Evolutionary conservation across 2,113 vertebrate genomes (phyloP).

Genomic region (Melanostigma gelatinosum): DNA sequence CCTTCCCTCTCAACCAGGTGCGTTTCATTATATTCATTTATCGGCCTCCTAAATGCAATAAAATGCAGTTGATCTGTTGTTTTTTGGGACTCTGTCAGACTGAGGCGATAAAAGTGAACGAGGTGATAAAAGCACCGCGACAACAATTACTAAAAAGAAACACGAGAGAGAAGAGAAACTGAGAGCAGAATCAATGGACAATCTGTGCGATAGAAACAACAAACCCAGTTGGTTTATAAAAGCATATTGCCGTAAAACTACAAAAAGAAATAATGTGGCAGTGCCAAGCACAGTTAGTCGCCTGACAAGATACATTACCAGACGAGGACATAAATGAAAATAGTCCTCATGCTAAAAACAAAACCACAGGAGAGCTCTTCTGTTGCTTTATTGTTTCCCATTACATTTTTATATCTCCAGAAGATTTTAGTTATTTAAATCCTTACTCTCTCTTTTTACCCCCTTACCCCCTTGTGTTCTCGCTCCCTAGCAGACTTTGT

Average conservation of each 20-base stretch:
- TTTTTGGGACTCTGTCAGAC: constrained; percentile 22
- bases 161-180: constrained; percentile 1
- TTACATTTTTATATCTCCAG: constrained; percentile 44
- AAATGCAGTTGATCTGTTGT: constrained; percentile 17
- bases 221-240: constrained; percentile 38
- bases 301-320: constrained; percentile 25
- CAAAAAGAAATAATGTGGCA: constrained; percentile 11
- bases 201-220: constrained; percentile 34
- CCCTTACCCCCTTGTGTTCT: background rate
- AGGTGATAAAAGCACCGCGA: constrained; percentile 9
- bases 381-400: constrained; percentile 41
- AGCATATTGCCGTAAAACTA: constrained; percentile 8
- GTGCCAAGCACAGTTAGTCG: constrained; percentile 12
- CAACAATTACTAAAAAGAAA: constrained; percentile 34
- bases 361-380: constrained; percentile 42
- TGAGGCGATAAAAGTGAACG: constrained; percentile 17
- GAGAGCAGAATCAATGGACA: constrained; percentile 30
- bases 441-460: constrained; percentile 6
- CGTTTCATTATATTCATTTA: constrained; percentile 26
- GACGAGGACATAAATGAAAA: constrained; percentile 36
- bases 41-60: constrained; percentile 23
- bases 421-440: constrained; percentile 44
- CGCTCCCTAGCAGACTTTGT: constrained; percentile 5
- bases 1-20: constrained; percentile 90
- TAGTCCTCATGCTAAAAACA: constrained; percentile 21